Base-by-base conservation (phyloP, 2,888 invertebrate species). In the Eucriotettix oculatus region DNA sequence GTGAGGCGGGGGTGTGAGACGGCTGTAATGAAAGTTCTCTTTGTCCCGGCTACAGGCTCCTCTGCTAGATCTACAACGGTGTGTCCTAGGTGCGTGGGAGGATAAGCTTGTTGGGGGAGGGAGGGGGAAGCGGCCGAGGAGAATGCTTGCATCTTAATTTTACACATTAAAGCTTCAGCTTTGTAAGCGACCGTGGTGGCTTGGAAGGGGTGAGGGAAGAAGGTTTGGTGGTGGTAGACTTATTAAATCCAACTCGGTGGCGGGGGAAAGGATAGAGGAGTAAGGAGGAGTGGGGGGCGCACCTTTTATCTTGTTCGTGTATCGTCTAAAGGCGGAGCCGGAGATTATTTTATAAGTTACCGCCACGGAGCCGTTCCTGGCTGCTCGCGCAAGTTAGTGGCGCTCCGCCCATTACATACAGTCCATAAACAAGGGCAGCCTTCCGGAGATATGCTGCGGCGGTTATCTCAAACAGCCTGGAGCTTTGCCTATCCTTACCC, bases 141-240 rank as follows among this genome's bases (percentile, higher is more conserved):
- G 57, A 53, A 58, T 60, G 61, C 60, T 57, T 63, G 63, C 61
- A 63, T 63, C 63, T 63, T 63, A 63, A 63, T 63, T 63, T 61
- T 63, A 58, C 56, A 60, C 61, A 63, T 63, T 54, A 63, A 61
- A 59, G 60, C 61, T 29, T 40, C 54, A 59, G 58, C 58, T 58
- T 55, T 59, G 60, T 56, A 58, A 52, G 14, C 16, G 10, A n/a
- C 42, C 16, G 29, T 42, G 56, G 17, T 40, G 16, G 17, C 44
- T 16, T 43, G 10, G 57, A 11, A 57, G 57, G 57, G 16, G 48
- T 10, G 14, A 10, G 11, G 2, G 16, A 29, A 17, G 48, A n/a
- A 40, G 7, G 17, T n/a, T 43, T 16, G 48, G 48, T 11, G 16
- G 44, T 17, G 16, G 10, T n/a, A 58, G 61, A 58, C 56, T 61